Conservation (phyloP, 2,797 vertebrate genomes). For the Manis pentadactyla region DNA sequence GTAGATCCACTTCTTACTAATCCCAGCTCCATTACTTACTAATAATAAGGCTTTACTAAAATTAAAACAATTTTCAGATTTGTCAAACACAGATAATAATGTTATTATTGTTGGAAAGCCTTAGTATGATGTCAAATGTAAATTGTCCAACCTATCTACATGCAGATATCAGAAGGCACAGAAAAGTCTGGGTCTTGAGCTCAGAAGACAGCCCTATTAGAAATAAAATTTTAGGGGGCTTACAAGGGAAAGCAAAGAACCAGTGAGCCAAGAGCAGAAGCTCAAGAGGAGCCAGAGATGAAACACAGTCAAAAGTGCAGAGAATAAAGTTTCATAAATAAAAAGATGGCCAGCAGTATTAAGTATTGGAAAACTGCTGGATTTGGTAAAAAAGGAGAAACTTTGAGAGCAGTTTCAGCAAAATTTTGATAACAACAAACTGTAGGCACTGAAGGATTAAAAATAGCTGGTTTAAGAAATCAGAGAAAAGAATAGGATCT, state of each 20-base stretch:
- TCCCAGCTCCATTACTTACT: background rate
- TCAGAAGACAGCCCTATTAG: background rate
- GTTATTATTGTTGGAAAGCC: background rate
- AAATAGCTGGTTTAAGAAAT: background rate
- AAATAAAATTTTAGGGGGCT: background rate
- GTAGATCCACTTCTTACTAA: background rate
- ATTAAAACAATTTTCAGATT: background rate
- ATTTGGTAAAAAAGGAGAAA: background rate
- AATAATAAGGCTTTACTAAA: conserved; percentile 17
- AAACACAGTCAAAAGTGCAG: background rate
- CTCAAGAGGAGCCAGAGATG: background rate
- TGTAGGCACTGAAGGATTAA: background rate
- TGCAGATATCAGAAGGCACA: background rate
- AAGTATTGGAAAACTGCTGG: background rate
- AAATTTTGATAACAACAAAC: background rate
- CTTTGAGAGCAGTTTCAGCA: background rate
- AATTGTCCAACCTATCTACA: background rate
- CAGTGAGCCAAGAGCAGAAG: background rate
- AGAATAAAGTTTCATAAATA: background rate
- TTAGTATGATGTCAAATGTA: background rate
- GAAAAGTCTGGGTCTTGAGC: conserved; percentile 22
- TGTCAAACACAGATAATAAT: background rate
- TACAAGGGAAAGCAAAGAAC: background rate
- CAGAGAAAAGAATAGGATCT: background rate
- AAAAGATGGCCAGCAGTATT: background rate